Percentiles rank a stretch among this genome's conserved stretches.
Evolutionary conservation across 2,113 vertebrate species (phyloP).

Genomic region (Zosterops pallidus): DNA sequence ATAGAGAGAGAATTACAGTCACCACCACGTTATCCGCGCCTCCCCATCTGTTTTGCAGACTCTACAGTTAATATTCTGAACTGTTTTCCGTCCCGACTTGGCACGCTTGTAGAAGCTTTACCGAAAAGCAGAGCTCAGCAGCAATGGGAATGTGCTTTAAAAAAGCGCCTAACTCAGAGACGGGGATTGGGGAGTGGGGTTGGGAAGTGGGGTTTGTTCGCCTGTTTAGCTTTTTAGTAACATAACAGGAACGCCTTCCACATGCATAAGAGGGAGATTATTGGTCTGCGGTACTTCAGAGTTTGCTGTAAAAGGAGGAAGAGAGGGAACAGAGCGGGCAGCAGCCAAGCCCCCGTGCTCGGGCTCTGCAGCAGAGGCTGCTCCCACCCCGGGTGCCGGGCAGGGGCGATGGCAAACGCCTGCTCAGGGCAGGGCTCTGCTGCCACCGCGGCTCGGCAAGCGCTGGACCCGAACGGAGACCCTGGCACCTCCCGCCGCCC

Average conservation of each 20-base stretch:
- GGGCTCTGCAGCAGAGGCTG: not conserved
- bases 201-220: not conserved
- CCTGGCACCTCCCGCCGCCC: not conserved
- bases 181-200: accelerated
- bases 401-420: not conserved
- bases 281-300: accelerated
- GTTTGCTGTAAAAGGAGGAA: accelerated
- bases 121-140: not conserved
- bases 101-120: not conserved
- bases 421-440: not conserved
- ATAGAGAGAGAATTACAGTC: not conserved
- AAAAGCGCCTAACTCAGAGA: not conserved
- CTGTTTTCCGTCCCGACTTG: not conserved
- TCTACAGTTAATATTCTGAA: not conserved
- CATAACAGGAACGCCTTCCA: not conserved
- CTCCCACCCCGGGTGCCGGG: not conserved
- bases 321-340: too few relatives aligned
- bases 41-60: not conserved
- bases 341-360: not conserved
- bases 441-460: not conserved
- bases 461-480: accelerated
- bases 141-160: not conserved
- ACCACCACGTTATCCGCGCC: not conserved
- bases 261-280: accelerated
- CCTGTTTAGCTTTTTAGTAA: not conserved